phyloP scores from a whole-genome alignment of 2,797 vertebrate genomes.

The Apogon hyalosoma region DNA sequence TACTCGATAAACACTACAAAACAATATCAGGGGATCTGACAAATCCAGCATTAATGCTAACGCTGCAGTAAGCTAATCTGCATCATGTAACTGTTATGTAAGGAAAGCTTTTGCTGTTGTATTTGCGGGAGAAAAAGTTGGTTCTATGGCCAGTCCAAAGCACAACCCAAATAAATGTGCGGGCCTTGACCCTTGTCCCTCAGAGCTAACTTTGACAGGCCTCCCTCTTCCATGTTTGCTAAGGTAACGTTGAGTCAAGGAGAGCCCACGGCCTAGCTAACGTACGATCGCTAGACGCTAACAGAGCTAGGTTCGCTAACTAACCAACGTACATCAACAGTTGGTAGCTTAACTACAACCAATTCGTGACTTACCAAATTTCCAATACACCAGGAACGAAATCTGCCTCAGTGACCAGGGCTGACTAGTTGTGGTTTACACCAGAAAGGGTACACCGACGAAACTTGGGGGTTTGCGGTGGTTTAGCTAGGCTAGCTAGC shows the following conservation, averaged over 20 bases:
- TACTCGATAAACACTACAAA: slow-evolving; percentile 35
- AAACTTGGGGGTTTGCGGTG: slow-evolving; percentile 54
- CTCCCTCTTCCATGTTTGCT: slow-evolving; percentile 48
- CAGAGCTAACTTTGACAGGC: slow-evolving; percentile 75
- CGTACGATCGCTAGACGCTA: slow-evolving; percentile 54
- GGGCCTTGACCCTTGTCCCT: slow-evolving; percentile 78
- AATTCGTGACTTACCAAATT: slow-evolving; percentile 77
- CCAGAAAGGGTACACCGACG: slow-evolving; percentile 55
- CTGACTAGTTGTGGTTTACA: slow-evolving; percentile 46
- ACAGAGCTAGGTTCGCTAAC: slow-evolving; percentile 38
- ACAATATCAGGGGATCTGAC: slow-evolving; percentile 9
- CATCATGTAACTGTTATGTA: neutral
- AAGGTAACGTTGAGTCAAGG: slow-evolving; percentile 44
- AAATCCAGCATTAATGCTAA: slow-evolving; percentile 20
- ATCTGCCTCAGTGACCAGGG: slow-evolving; percentile 35
- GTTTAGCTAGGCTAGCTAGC: slow-evolving; percentile 71
- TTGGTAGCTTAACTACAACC: slow-evolving; percentile 24
- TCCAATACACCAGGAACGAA: slow-evolving; percentile 61
- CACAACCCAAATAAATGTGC: slow-evolving; percentile 65
- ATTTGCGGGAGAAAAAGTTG: slow-evolving; percentile 15
- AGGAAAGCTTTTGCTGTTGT: neutral
- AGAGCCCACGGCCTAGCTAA: slow-evolving; percentile 73
- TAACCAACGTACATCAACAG: slow-evolving; percentile 12
- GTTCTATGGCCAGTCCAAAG: neutral
- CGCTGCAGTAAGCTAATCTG: neutral